phyloP scores from a whole-genome alignment of 2,113 vertebrate genomes.

The Eleginops maclovinus region DNA sequence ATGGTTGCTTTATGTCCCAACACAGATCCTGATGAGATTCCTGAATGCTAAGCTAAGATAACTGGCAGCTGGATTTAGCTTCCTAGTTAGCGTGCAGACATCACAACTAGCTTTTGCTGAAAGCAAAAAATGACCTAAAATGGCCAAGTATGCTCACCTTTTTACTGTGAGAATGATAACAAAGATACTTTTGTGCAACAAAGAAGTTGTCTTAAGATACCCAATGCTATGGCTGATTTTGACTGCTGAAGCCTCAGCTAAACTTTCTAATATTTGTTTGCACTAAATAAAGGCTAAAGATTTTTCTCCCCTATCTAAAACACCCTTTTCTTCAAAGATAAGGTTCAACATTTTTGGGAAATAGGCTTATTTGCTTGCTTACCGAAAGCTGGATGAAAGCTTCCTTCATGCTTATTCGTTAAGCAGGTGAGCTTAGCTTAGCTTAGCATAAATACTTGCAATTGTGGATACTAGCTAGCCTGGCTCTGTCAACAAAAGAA shows the following conservation, averaged over 20 bases:
- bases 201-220: not conserved
- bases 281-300: too few species aligned
- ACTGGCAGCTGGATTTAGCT: not conserved
- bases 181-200: not conserved
- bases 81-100: not conserved
- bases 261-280: too few species aligned
- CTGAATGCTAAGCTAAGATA: conserved; percentile 5
- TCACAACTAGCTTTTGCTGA: not conserved
- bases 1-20: not conserved
- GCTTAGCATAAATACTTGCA: not conserved
- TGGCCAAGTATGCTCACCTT: not conserved
- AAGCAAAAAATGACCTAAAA: not conserved
- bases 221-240: too few species aligned
- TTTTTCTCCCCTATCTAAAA: not conserved
- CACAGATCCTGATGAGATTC: not conserved
- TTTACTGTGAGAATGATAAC: not conserved
- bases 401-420: too few species aligned
- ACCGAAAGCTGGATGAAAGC: too few species aligned
- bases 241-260: too few species aligned
- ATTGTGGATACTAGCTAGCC: not conserved
- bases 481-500: not conserved
- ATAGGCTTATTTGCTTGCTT: not conserved
- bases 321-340: not conserved
- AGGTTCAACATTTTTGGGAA: not conserved
- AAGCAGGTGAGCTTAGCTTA: not conserved